A percentile compares a stretch with the other conserved stretches of the same genome.
These are phyloP conservation scores for Erannis defoliaria DNA, from an alignment of 2,888 invertebrate genomes.

Conservation along the genomic window DNA sequence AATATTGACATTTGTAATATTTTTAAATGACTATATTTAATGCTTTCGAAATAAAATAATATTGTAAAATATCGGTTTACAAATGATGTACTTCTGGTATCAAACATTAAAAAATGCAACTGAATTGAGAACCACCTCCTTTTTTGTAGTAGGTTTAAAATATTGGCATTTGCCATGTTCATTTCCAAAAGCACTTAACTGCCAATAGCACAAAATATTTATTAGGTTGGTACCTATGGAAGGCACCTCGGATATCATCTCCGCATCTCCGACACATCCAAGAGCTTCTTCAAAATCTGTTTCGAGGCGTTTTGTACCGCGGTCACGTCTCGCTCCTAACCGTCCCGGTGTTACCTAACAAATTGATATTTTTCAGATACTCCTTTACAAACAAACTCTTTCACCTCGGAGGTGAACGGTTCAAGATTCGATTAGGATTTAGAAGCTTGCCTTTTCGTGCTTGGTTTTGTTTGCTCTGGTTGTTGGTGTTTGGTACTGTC, in stretches of 20 bases:
- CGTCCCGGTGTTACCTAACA: constrained; percentile 70
- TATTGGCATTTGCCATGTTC: too few relatives aligned
- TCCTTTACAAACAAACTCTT: constrained; percentile 60
- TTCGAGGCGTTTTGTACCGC: constrained; percentile 55
- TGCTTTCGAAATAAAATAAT: too few relatives aligned
- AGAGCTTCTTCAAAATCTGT: constrained; percentile 65
- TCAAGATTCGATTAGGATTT: constrained; percentile 46
- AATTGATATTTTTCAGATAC: constrained; percentile 81
- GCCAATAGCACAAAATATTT: constrained; percentile 1
- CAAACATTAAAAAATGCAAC: too few relatives aligned
- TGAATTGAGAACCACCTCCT: too few relatives aligned
- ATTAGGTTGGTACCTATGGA: constrained; percentile 29
- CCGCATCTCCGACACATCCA: constrained; percentile 58
- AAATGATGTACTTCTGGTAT: too few relatives aligned
- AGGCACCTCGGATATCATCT: constrained; percentile 31
- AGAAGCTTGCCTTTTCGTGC: constrained; percentile 34
- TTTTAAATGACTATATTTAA: too few relatives aligned
- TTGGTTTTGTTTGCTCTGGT: constrained; percentile 28
- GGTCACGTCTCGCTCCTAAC: constrained; percentile 69
- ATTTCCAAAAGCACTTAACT: background rate
- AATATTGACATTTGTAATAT: too few relatives aligned
- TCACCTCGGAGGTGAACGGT: constrained; percentile 40
- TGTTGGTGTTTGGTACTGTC: constrained; percentile 7
- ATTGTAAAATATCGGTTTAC: too few relatives aligned
- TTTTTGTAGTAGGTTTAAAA: too few relatives aligned